A percentile compares a stretch with the other conserved stretches of the same genome.
These are phyloP conservation scores for Drepana falcataria DNA, from an alignment of 2,888 invertebrate species.

Conservation along the genomic window DNA sequence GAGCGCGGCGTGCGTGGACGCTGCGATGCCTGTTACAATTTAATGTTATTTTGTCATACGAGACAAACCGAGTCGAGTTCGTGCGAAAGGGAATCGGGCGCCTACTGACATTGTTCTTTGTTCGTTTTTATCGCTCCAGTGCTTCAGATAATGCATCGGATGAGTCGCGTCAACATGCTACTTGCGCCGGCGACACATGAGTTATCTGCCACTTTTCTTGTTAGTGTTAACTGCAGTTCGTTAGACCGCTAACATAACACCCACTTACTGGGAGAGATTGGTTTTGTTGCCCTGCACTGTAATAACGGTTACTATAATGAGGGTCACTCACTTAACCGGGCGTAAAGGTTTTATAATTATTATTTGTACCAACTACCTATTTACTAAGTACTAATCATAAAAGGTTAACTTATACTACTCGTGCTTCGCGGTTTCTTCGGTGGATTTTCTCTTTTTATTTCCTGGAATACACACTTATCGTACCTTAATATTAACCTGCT, in stretches of 20 bases:
- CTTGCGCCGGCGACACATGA: conserved; percentile 47
- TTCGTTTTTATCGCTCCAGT: conserved; percentile 74
- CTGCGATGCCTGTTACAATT: conserved; percentile 48
- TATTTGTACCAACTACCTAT: too few relatives aligned
- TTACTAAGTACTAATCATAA: too few relatives aligned
- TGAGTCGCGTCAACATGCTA: conserved; percentile 40
- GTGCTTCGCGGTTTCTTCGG: too few relatives aligned
- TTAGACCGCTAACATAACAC: conserved; percentile 48
- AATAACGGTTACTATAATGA: conserved; percentile 22
- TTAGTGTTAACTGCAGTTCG: conserved; percentile 56
- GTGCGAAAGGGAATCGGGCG: conserved; percentile 70
- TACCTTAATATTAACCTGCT: too few relatives aligned
- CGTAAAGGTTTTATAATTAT: too few relatives aligned
- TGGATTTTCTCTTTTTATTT: too few relatives aligned
- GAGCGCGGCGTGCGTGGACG: conserved; percentile 43
- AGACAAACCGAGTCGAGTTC: conserved; percentile 55
- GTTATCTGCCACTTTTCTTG: conserved; percentile 70
- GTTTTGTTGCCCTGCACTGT: conserved; percentile 30
- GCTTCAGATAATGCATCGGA: conserved; percentile 67
- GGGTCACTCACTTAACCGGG: conserved; percentile 3
- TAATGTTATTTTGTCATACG: conserved; percentile 66
- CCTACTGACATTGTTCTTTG: conserved; percentile 74
- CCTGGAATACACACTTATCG: too few relatives aligned
- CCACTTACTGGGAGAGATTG: conserved; percentile 49
- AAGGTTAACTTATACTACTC: too few relatives aligned